Evolutionary conservation across 2,113 vertebrate genomes (phyloP).

Genomic region (Suncus etruscus): DNA sequence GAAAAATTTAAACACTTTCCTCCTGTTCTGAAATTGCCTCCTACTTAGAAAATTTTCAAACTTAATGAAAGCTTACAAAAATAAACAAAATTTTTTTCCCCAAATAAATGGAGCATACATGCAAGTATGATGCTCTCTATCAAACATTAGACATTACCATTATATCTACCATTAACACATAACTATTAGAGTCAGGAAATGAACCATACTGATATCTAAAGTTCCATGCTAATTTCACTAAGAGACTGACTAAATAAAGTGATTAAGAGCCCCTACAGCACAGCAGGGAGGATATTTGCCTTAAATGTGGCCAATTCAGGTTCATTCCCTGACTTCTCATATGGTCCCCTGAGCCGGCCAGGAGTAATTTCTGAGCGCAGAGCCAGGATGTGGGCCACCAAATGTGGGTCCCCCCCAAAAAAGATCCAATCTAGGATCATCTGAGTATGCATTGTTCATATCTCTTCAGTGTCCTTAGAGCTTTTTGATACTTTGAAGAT

Average conservation of each 20-base stretch:
- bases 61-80: slow-evolving; percentile 38
- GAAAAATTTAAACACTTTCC: slow-evolving; percentile 11
- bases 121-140: background rate
- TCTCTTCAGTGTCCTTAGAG: background rate
- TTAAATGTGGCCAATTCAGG: no score
- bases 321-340: no score
- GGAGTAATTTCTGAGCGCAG: no score
- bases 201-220: background rate
- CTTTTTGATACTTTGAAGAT: slow-evolving; percentile 13
- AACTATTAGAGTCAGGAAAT: background rate
- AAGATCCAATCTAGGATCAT: no score
- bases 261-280: background rate
- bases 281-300: no score
- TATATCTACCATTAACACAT: background rate
- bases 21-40: slow-evolving; percentile 42
- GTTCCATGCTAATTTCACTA: no score
- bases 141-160: background rate
- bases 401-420: no score
- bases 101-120: background rate
- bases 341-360: no score
- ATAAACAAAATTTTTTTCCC: slow-evolving; percentile 12
- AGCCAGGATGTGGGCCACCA: no score
- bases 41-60: background rate
- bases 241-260: background rate
- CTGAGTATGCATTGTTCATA: background rate